Evolutionary conservation across 2,113 vertebrate species (phyloP), one percentile per base, ranked within the genome.

Genomic region (Fulmarus glacialis): DNA sequence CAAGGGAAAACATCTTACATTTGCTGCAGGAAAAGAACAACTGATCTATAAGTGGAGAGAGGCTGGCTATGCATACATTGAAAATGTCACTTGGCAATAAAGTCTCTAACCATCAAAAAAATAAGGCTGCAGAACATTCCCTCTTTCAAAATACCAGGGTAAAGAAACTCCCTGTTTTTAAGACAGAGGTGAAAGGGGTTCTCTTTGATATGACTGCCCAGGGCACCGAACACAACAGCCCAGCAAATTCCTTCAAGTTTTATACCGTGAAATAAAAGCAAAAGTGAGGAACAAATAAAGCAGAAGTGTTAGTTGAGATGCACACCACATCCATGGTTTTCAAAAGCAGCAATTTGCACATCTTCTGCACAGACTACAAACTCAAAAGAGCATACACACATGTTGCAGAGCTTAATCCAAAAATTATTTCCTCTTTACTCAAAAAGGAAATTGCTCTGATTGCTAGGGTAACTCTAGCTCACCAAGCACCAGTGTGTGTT

Each of bases 401-500:
- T 9, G 27, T 71, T 74, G 22, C 64, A 95, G 30, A 79, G 21
- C 43, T 91, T 87, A 82, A 90, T 90, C 22, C 11, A 89, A 91
- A 96, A 89, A 75, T 34, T 81, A 52, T 89, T 95, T 89, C 52
- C 77, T 96, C 68, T 87, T 87, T 89, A 60, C 30, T 81, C 71
- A 43, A 55, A 82, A 72, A 63, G 24, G 56, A 96, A 94, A 93
- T 78, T 85, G 23, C 43, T 91, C 40, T 88, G 62, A 90, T 75
- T 82, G 66, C 58, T 90, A 50, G 90, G 83, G 90, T 47, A 88
- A 48, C 43, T 60, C 17, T 17, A 70, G 22, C 71, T 94, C 58
- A 94, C 67, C 27, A 90, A 58, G 40, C 50, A 90, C 9, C 11
- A 27, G 7, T 14, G 15, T 56, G 8, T 81, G 58, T 63, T 56